Evolutionary conservation across 2,113 vertebrate genomes (phyloP).

Genomic region (Ia io): DNA sequence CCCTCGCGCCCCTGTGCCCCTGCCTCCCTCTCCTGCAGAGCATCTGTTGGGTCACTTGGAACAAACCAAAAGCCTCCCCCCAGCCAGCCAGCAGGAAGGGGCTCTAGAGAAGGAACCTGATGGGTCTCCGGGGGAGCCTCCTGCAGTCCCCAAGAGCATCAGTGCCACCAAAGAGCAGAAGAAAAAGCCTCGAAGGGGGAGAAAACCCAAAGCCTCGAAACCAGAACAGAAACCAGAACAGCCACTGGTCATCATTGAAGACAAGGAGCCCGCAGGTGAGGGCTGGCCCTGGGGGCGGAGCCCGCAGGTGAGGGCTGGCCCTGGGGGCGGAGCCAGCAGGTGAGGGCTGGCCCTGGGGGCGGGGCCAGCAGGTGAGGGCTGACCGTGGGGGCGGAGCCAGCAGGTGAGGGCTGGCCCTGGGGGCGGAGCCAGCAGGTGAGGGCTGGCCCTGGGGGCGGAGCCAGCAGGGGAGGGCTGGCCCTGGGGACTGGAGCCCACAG

Average conservation of each 20-base stretch:
- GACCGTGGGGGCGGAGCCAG: too few species aligned
- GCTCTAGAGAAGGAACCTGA: slow-evolving; percentile 77
- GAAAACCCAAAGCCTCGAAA: slow-evolving; percentile 86
- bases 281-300: not conserved
- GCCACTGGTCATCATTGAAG: slow-evolving; percentile 71
- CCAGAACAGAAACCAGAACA: slow-evolving; percentile 79
- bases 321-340: not conserved
- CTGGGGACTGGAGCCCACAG: too few species aligned
- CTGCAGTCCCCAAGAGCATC: not conserved
- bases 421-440: too few species aligned
- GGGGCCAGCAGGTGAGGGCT: too few species aligned
- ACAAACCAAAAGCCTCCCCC: slow-evolving; percentile 79
- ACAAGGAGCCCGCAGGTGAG: slow-evolving; percentile 85
- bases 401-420: too few species aligned
- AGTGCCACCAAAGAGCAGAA: slow-evolving; percentile 76
- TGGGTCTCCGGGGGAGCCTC: slow-evolving; percentile 44
- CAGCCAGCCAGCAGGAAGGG: slow-evolving; percentile 63
- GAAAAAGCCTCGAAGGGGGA: slow-evolving; percentile 85
- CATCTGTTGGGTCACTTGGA: slow-evolving; percentile 86
- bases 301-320: not conserved
- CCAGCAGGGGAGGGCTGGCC: too few species aligned
- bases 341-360: too few species aligned
- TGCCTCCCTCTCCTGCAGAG: slow-evolving; percentile 75
- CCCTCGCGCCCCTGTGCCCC: fast-evolving
- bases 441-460: too few species aligned